phyloP scores from a whole-genome alignment of 2,888 invertebrate species.

The Dascillus cervinus region DNA sequence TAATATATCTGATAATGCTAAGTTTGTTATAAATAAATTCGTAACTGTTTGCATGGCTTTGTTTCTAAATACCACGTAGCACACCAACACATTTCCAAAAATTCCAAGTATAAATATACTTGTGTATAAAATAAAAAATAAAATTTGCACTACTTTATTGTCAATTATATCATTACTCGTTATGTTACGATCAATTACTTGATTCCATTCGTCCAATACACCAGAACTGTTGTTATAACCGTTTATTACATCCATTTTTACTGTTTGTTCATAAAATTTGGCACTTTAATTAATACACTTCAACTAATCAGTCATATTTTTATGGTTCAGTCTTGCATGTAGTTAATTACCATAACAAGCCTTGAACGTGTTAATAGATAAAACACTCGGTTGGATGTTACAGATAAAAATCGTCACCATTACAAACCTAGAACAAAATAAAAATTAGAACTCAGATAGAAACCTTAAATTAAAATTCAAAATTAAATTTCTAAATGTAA shows the following conservation, averaged over 20 bases:
- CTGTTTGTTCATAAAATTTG: no score
- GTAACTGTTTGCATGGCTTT: slow-evolving; percentile 97
- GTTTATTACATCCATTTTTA: slow-evolving; percentile 17
- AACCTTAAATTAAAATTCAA: no score
- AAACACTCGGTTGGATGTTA: no score
- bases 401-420: no score
- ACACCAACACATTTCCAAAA: slow-evolving; percentile 84
- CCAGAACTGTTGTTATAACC: slow-evolving; percentile 21
- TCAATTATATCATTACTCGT: slow-evolving; percentile 50
- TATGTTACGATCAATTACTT: slow-evolving; percentile 10
- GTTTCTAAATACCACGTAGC: slow-evolving; percentile 88
- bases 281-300: no score
- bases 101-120: slow-evolving; percentile 83
- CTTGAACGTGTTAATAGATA: no score
- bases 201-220: slow-evolving; percentile 17
- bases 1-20: slow-evolving; percentile 91
- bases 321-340: no score
- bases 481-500: no score
- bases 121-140: slow-evolving; percentile 72
- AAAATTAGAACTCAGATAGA: no score
- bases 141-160: slow-evolving; percentile 59
- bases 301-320: no score
- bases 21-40: slow-evolving; percentile 93
- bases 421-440: no score
- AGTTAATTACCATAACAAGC: no score